Conservation (phyloP, 2,888 invertebrate species). For the Aphrophora alni region DNA sequence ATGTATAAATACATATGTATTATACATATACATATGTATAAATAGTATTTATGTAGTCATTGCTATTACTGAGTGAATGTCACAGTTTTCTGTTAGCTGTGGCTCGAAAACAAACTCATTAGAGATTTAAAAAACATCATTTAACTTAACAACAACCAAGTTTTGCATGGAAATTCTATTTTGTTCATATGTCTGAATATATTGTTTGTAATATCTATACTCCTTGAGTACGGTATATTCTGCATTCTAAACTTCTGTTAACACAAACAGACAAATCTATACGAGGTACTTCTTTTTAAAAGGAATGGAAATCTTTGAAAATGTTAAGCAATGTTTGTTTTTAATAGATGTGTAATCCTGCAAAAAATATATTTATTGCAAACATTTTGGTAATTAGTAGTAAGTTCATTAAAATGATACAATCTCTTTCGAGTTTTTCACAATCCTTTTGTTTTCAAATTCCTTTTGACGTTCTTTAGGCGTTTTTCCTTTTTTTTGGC, state of each 20-base stretch:
- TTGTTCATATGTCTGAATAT: not conserved
- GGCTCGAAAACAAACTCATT: conserved; percentile 3
- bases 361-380: not conserved
- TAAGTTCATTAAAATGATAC: conserved; percentile 15
- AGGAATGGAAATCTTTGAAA: conserved; percentile 11
- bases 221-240: conserved; percentile 2
- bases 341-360: conserved; percentile 2
- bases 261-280: conserved; percentile 18
- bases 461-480: conserved; percentile 13
- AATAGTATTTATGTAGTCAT: no score
- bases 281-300: conserved; percentile 16
- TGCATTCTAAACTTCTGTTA: not conserved
- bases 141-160: conserved; percentile 13
- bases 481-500: conserved; percentile 7
- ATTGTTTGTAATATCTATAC: conserved; percentile 6
- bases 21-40: no score
- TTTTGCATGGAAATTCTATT: conserved; percentile 3
- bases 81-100: conserved; percentile 3
- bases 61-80: no score
- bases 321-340: not conserved
- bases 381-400: not conserved
- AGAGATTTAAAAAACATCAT: not conserved
- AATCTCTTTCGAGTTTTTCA: conserved; percentile 6
- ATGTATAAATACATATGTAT: no score
- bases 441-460: conserved; percentile 14